phyloP scores from a whole-genome alignment of 2,888 invertebrate genomes.

The Ormyrus pomaceus region DNA sequence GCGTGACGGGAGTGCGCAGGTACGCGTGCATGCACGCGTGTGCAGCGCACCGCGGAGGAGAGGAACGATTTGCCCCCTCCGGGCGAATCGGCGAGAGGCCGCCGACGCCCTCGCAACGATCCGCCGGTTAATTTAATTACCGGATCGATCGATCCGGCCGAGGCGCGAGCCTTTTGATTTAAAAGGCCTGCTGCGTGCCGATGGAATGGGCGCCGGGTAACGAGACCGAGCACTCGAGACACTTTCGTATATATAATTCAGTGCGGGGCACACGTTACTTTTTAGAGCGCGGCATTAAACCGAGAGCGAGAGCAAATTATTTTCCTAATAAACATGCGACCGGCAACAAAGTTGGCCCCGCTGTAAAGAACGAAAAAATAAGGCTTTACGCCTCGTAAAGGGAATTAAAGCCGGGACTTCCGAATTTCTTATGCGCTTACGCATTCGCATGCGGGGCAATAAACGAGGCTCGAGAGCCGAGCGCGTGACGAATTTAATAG shows the following conservation, averaged over 20 bases:
- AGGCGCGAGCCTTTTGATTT: slow-evolving; percentile 37
- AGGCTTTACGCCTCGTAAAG: too few species aligned
- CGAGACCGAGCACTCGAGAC: slow-evolving; percentile 21
- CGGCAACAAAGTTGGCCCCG: too few species aligned
- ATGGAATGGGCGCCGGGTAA: slow-evolving; percentile 6
- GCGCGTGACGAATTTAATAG: slow-evolving; percentile 7
- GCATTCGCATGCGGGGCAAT: neutral
- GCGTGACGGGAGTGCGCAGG: slow-evolving; percentile 26
- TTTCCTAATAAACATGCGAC: too few species aligned
- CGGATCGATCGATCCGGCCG: slow-evolving; percentile 46
- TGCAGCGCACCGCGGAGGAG: neutral
- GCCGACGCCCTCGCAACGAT: slow-evolving; percentile 43
- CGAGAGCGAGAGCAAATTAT: neutral
- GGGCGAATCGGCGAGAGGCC: neutral
- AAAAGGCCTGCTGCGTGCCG: slow-evolving; percentile 23
- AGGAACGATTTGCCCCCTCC: slow-evolving; percentile 30
- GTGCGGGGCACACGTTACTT: neutral
- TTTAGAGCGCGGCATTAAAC: neutral
- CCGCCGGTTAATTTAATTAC: slow-evolving; percentile 51
- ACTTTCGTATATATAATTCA: slow-evolving; percentile 24
- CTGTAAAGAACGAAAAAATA: too few species aligned
- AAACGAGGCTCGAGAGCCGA: too few species aligned
- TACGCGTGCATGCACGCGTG: neutral
- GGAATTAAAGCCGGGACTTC: too few species aligned
- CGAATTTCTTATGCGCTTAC: too few species aligned